Conservation (phyloP, 2,113 vertebrate genomes). For the Odontesthes bonariensis region DNA sequence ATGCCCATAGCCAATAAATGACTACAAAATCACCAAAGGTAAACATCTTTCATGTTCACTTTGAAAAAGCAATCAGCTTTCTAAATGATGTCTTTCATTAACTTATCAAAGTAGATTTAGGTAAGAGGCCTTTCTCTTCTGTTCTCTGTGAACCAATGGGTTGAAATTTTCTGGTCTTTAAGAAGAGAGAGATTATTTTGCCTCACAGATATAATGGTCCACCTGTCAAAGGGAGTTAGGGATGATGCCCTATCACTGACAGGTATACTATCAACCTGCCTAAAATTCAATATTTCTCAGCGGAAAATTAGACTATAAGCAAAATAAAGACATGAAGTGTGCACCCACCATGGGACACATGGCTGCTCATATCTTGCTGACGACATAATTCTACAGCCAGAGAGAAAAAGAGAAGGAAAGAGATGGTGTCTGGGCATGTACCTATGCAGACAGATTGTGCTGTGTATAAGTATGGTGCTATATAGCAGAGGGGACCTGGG, state of each 20-base stretch:
- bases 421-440: constrained; percentile 86
- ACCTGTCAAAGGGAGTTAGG: constrained; percentile 82
- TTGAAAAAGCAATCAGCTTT: constrained; percentile 78
- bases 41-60: constrained; percentile 57
- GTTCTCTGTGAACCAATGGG: constrained; percentile 51
- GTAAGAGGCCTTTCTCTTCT: constrained; percentile 75
- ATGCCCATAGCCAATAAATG: constrained; percentile 23
- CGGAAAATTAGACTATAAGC: constrained; percentile 76
- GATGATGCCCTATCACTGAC: constrained; percentile 80
- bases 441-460: constrained; percentile 89
- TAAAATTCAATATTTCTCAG: constrained; percentile 75
- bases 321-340: constrained; percentile 77
- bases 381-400: constrained; percentile 73
- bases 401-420: constrained; percentile 84
- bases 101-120: constrained; percentile 77
- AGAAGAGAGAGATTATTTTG: constrained; percentile 78
- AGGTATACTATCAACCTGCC: constrained; percentile 76
- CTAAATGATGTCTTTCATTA: constrained; percentile 74
- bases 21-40: constrained; percentile 51
- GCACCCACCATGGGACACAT: constrained; percentile 59
- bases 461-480: constrained; percentile 81
- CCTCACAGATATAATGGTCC: constrained; percentile 76
- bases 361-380: constrained; percentile 75
- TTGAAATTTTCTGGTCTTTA: constrained; percentile 74
- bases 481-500: constrained; percentile 85